These are phyloP conservation scores for Syrphus vitripennis DNA, from an alignment of 2,888 invertebrate genomes.

Conservation along the genomic window DNA sequence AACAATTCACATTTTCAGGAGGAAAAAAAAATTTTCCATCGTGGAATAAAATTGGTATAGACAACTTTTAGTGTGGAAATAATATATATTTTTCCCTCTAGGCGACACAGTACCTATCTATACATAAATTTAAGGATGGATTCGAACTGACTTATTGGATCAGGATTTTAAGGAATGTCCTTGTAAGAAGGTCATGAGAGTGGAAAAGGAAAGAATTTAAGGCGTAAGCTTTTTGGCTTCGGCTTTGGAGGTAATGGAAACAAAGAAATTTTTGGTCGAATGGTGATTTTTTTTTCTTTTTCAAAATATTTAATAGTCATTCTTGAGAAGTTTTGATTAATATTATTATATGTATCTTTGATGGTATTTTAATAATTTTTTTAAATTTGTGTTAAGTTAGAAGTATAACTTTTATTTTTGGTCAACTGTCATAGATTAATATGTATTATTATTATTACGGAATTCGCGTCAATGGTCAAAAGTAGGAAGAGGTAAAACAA, in stretches of 20 bases:
- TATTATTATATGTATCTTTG: too few species aligned
- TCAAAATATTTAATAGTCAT: too few species aligned
- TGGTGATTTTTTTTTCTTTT: too few species aligned
- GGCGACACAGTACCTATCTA: conserved; percentile 5
- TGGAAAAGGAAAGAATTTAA: not conserved
- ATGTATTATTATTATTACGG: too few species aligned
- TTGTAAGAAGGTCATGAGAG: conserved; percentile 54
- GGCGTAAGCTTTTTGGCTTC: not conserved
- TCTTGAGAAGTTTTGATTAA: too few species aligned
- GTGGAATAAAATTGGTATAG: not conserved
- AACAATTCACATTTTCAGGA: conserved; percentile 44
- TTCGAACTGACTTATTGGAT: conserved; percentile 12
- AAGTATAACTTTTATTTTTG: too few species aligned
- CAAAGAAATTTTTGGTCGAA: not conserved
- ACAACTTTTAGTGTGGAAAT: not conserved
- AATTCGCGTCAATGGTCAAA: too few species aligned
- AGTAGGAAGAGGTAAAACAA: too few species aligned
- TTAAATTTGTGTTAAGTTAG: too few species aligned
- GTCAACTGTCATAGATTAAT: too few species aligned
- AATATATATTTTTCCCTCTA: conserved; percentile 33
- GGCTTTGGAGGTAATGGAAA: not conserved
- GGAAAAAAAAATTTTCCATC: conserved; percentile 21
- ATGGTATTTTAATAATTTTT: too few species aligned
- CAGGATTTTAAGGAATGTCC: conserved; percentile 27
- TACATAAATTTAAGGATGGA: conserved; percentile 34